Conservation (phyloP, 2,797 vertebrate species). For the Falco cherrug region DNA sequence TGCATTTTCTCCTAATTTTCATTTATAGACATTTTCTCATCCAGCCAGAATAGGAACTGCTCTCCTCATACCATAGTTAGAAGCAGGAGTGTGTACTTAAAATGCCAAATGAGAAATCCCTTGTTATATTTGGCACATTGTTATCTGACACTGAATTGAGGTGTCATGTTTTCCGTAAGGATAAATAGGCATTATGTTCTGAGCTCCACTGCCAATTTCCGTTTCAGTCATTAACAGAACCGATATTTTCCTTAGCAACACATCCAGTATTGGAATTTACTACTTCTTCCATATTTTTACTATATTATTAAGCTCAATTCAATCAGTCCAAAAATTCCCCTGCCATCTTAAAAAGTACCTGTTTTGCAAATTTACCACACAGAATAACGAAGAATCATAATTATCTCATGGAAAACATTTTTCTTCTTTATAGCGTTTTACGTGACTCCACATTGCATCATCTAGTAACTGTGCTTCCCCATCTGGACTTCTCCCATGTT, state of each 20-base stretch:
- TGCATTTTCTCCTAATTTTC: background rate
- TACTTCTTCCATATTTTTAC: background rate
- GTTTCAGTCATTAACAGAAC: constrained; percentile 31
- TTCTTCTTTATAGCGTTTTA: background rate
- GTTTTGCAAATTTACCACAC: background rate
- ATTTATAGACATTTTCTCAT: constrained; percentile 61
- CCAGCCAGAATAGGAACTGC: constrained; percentile 37
- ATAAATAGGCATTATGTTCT: constrained; percentile 61
- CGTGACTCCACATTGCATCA: background rate
- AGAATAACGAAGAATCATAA: background rate
- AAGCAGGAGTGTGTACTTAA: constrained; percentile 28
- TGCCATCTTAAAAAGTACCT: background rate
- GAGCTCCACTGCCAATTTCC: constrained; percentile 29
- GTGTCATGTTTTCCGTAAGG: constrained; percentile 64
- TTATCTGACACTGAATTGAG: constrained; percentile 65
- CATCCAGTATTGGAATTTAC: background rate
- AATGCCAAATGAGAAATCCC: constrained; percentile 66
- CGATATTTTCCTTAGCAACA: constrained; percentile 12
- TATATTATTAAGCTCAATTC: background rate
- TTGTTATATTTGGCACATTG: constrained; percentile 71
- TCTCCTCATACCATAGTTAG: constrained; percentile 44
- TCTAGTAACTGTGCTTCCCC: background rate
- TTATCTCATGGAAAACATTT: background rate
- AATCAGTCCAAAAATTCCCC: background rate
- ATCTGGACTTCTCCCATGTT: background rate